Base-by-base conservation (phyloP, 1,140 invertebrate species). In the Phthorimaea operculella region DNA sequence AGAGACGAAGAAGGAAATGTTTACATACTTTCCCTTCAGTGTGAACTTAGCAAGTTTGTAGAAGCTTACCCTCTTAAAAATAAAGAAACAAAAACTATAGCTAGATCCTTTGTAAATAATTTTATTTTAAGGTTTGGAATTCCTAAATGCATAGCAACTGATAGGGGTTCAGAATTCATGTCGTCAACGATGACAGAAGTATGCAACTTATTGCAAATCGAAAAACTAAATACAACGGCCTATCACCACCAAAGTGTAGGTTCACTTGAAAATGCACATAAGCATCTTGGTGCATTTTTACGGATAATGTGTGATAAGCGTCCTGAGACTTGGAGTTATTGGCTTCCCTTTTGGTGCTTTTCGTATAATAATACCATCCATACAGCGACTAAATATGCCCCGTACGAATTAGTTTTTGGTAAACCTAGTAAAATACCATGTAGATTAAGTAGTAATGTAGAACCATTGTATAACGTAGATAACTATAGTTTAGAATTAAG, bases 211-310 rank as follows among this genome's bases (percentile, higher is more conserved):
- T 12, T 50, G 9, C 8, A 50, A 12, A 50, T 50, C 1, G 48
- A 50, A 50, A 9, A 50, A 50, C 21, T 50, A 6, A 50, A 21
- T 4, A 28, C 48, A 9, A 50, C 48, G 14, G 48, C 48, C 10
- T 50, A 50, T 12, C 18, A 50, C 21, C 48, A 50, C 11, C 48
- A 50, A 50, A 28, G 11, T 12, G 28, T 50, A 28, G 48, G 48
- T 12, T 9, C 48, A 28, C 48, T 50, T 9, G 48, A 50, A 28
- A 50, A 50, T 28, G 11, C 17, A 6, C 48, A 50, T 14, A 50
- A 50, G 21, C 21, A 50, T 50, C 11, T 50, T 4, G 21, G 9
- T 9, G 48, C 48, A 12, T 50, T 50, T 11, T 50, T 50, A 33
- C 17, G 48, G 10, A 50, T 50, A 28, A 17, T 28, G 14, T 12